These are phyloP conservation scores for Alethe diademata DNA, from an alignment of 2,113 vertebrate genomes.

Conservation along the genomic window DNA sequence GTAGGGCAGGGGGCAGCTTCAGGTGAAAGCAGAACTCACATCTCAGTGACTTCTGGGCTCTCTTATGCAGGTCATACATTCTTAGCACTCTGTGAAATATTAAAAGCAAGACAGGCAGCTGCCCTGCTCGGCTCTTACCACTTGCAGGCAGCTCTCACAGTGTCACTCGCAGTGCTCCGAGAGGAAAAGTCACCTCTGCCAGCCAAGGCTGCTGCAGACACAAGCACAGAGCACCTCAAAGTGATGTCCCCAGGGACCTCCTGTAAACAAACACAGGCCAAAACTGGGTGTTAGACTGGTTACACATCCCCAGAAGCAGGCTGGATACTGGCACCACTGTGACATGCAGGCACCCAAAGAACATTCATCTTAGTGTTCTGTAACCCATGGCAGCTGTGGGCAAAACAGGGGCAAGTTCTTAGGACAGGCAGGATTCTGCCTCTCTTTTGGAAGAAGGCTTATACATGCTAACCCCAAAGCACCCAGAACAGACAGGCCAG, in stretches of 20 bases:
- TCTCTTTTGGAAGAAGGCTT: not conserved
- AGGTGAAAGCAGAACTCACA: not conserved
- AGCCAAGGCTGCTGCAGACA: not conserved
- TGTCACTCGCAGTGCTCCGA: fast-evolving
- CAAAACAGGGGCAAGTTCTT: not conserved
- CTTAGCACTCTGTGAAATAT: not conserved
- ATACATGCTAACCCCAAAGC: not conserved
- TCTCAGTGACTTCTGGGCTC: not conserved
- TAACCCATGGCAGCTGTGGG: fast-evolving
- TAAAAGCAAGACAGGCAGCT: not conserved
- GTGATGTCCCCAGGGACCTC: not conserved
- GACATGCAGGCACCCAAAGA: not conserved
- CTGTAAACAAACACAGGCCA: not conserved
- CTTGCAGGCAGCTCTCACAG: not conserved
- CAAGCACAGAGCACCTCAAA: not conserved
- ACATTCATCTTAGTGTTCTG: not conserved
- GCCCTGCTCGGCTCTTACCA: not conserved
- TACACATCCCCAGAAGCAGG: not conserved
- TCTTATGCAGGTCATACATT: not conserved
- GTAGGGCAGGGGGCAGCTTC: fast-evolving
- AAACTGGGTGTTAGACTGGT: not conserved
- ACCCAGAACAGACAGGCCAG: not conserved
- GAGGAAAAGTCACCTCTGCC: not conserved
- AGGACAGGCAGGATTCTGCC: not conserved
- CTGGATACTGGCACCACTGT: not conserved